phyloP scores from a whole-genome alignment of 2,797 vertebrate genomes.

The Staurois parvus region DNA sequence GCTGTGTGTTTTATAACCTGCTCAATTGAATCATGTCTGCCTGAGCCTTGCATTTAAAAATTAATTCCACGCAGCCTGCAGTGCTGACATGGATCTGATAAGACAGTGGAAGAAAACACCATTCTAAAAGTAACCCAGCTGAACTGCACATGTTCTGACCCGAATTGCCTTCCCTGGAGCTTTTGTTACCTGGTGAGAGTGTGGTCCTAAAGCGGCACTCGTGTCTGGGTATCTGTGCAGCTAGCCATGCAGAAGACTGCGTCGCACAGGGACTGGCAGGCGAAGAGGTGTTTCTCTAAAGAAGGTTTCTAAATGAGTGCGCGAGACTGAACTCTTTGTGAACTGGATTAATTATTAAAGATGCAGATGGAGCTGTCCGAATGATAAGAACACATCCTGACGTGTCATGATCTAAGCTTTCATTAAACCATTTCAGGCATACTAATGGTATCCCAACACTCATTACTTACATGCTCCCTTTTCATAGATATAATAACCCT shows the following conservation, averaged over 20 bases:
- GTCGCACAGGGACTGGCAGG: slow-evolving; percentile 83
- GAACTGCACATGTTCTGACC: slow-evolving; percentile 89
- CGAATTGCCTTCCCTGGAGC: slow-evolving; percentile 86
- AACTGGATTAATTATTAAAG: slow-evolving; percentile 99
- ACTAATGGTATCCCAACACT: slow-evolving; percentile 90
- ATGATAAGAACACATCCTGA: slow-evolving; percentile 95
- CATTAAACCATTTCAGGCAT: slow-evolving; percentile 95
- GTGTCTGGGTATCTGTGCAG: slow-evolving; percentile 88
- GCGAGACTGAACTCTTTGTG: slow-evolving; percentile 93
- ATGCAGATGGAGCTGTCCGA: slow-evolving; percentile 98
- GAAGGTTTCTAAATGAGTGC: slow-evolving; percentile 88
- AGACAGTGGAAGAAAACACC: slow-evolving; percentile 90
- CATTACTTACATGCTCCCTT: slow-evolving; percentile 93
- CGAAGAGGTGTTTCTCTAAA: slow-evolving; percentile 79
- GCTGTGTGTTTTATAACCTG: slow-evolving; percentile 75
- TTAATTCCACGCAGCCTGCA: slow-evolving; percentile 87
- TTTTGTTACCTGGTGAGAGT: slow-evolving; percentile 84
- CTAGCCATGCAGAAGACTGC: slow-evolving; percentile 91
- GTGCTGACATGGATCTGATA: slow-evolving; percentile 97
- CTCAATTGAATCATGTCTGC: slow-evolving; percentile 80
- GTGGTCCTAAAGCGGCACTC: slow-evolving; percentile 78
- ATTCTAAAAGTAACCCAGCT: slow-evolving; percentile 88
- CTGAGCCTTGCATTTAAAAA: slow-evolving; percentile 81
- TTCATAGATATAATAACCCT: slow-evolving; percentile 95
- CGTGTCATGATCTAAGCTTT: slow-evolving; percentile 96